Percentiles rank a stretch among this genome's conserved stretches.
These are phyloP conservation scores for Dipodomys ordii DNA, from an alignment of 2,113 vertebrate species.

Conservation along the genomic window DNA sequence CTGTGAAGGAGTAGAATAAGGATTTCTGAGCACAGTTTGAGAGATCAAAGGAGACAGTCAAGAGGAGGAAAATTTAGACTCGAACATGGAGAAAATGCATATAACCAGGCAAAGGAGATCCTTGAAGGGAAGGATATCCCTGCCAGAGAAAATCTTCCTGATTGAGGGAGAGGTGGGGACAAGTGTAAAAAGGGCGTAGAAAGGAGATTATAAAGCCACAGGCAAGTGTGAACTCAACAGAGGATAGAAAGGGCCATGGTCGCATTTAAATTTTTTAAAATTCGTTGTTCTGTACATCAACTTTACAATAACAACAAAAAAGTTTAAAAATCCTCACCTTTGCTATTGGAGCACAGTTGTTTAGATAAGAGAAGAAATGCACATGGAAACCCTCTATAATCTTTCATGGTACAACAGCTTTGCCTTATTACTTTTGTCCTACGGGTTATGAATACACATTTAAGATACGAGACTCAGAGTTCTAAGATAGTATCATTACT, in stretches of 20 bases:
- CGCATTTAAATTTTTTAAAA: conserved; percentile 14
- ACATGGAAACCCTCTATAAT: not conserved
- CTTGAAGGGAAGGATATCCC: not conserved
- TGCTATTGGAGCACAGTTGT: too few species aligned
- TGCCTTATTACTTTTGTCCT: not conserved
- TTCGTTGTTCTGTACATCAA: not conserved
- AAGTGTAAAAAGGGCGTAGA: not conserved
- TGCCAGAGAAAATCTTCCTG: not conserved
- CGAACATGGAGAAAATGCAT: not conserved
- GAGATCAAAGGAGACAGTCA: not conserved
- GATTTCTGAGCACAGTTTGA: not conserved
- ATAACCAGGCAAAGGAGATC: not conserved
- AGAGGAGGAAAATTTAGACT: not conserved
- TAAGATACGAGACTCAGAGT: not conserved
- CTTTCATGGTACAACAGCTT: conserved; percentile 38
- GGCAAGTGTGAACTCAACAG: not conserved
- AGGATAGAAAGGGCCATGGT: not conserved
- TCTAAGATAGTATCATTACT: not conserved
- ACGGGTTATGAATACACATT: not conserved
- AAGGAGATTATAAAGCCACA: not conserved
- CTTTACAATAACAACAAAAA: too few species aligned
- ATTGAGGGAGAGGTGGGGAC: not conserved
- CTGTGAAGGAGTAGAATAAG: not conserved
- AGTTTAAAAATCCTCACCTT: too few species aligned
- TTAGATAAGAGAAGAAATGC: too few species aligned